These are phyloP conservation scores for Salvelinus alpinus DNA, from an alignment of 2,113 vertebrate genomes.

Conservation along the genomic window DNA sequence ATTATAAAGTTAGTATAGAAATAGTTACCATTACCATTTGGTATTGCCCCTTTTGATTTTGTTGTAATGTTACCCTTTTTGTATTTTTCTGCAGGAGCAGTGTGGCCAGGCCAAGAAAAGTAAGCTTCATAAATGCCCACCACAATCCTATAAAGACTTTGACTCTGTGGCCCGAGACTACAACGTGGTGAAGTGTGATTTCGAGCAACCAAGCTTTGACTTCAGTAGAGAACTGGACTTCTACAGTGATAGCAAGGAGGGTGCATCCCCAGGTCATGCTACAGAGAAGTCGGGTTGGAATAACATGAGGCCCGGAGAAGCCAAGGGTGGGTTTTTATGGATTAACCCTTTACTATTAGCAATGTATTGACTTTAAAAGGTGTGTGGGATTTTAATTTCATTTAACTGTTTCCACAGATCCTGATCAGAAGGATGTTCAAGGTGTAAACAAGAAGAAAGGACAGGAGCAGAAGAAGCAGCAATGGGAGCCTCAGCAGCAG, in stretches of 20 bases:
- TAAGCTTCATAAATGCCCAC: constrained; percentile 60
- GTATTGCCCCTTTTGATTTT: no score
- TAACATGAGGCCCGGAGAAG: not conserved
- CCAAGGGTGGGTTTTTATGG: not conserved
- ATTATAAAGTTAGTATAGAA: not conserved
- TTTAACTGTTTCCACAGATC: not conserved
- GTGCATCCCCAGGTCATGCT: constrained; percentile 20
- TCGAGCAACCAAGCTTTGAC: constrained; percentile 68
- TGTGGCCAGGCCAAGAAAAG: not conserved
- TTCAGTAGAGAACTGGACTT: constrained; percentile 74
- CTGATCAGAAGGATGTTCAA: not conserved
- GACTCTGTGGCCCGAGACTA: constrained; percentile 66
- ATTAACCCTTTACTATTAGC: not conserved
- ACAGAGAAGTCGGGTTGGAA: not conserved
- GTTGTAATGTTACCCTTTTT: not conserved
- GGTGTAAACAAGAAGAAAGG: not conserved
- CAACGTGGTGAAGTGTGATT: constrained; percentile 68
- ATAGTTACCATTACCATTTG: no score
- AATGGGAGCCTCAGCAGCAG: constrained; percentile 10
- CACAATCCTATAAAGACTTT: constrained; percentile 71
- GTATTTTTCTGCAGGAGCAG: constrained; percentile 32
- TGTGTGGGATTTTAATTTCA: not conserved
- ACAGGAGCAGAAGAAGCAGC: not conserved
- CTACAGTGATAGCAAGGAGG: constrained; percentile 72
- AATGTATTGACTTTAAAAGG: not conserved